Base-by-base conservation (phyloP, 2,888 invertebrate genomes). In the Ornithoptera alexandrae region DNA sequence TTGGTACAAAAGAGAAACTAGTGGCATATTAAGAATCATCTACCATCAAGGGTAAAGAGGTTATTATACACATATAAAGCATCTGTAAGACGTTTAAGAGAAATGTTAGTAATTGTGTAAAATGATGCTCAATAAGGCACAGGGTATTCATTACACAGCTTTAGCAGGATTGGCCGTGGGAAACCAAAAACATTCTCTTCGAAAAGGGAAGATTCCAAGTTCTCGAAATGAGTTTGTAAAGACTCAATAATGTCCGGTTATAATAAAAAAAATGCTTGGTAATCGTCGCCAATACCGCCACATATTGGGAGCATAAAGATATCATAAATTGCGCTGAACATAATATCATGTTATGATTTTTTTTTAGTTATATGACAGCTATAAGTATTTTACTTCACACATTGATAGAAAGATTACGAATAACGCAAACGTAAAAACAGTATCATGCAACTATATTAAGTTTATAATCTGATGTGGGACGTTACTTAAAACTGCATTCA, bases 71-170 rank as follows among this genome's bases (percentile, higher is more conserved):
- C 56, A 20, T 56, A 62, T 56, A 62, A 67, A 62, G 61, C 56
- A 53, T 62, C 62, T 42, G 42, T 56, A 6, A 36, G 59, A 46
- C 30, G 50, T 60, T 59, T 61, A 36, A 67, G 53, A 67, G 56
- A 62, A 62, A 67, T 67, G 36, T 67, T 42, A 67, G 67, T 42
- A 61, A 53, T 67, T 67, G 61, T 42, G 56, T 46, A 62, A 67
- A 15, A 39, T 15, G 62, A 56, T 18, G 62, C 39, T 62, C 53
- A 62, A 67, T 61, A 62, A 56, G 56, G 67, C 24, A 67, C 64
- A n/a, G 30, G 62, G 30, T 65, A 65, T 4, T 50, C 50, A 65
- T 65, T 69, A 69, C 57, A 50, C 22, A 65, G 42, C 17, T 18
- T 8, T 57, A 65, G 65, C 62, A 58, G 62, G 46, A 36, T n/a